Base-by-base conservation (phyloP, 2,888 invertebrate genomes). In the Euspilapteryx auroguttella region DNA sequence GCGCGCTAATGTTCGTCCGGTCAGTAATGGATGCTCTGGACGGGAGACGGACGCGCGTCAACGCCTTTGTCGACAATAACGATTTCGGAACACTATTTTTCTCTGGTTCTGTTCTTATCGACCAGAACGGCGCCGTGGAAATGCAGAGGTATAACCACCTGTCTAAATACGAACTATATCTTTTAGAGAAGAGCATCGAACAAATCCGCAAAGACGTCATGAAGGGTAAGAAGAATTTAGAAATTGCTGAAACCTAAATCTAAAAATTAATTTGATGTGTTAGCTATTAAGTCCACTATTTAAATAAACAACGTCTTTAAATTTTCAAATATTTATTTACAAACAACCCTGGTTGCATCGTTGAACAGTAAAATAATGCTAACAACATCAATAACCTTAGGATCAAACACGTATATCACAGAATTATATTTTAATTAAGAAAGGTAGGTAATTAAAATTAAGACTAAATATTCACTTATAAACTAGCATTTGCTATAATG, bases 1-100 rank as follows among this genome's bases (percentile, higher is more conserved):
- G 86, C 29, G 81, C 79, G 9, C 68, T 79, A 4, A 45, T 78
- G 26, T 86, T 87, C 45, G 73, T 79, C 9, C 59, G 71, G 35
- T 73, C 77, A 2, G 41, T 84, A 22, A 49, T 85, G 1, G 61
- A 77, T 23, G 86, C 55, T 2, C 31, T 65, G n/a, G 46, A 49
- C 4, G 66, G 63, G 0, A 36, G 39, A 2, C 40, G 39, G 1
- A 36, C 41, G 3, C 40, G 41, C 31, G 45, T 63, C 1, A 44
- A 57, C 20, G 66, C 62, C 3, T 58, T 41, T 12, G 40, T 69
- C 1, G 62, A 64, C 28, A 69, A 68, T 35, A 64, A 68, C 27
- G 61, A 66, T 30, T 66, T 61, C 25, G 68, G 64, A 8, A 68
- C 66, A 0, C 42, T 47, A 4, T 69, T 41, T 34, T 66, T 68